These are phyloP conservation scores for Heteromormyrus szaboi DNA, from an alignment of 2,797 vertebrate species.

Conservation along the genomic window DNA sequence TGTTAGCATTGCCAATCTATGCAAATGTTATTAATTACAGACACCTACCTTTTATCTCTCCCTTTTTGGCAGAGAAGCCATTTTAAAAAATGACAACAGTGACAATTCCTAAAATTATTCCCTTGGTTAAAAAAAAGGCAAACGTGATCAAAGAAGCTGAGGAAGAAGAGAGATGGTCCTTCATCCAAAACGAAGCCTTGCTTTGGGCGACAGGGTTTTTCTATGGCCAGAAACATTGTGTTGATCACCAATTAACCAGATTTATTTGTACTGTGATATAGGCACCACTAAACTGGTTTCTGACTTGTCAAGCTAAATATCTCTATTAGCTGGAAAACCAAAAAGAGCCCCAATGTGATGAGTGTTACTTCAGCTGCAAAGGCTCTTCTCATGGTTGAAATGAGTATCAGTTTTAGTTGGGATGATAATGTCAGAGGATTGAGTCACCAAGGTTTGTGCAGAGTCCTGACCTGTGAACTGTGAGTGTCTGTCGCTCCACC, in stretches of 20 bases:
- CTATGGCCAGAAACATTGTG: constrained; percentile 84
- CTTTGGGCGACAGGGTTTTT: constrained; percentile 83
- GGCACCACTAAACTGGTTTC: constrained; percentile 67
- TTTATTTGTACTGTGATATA: constrained; percentile 89
- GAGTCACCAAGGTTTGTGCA: not conserved
- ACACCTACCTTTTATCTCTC: constrained; percentile 98
- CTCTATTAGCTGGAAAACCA: constrained; percentile 56
- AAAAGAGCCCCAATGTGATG: constrained; percentile 57
- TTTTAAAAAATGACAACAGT: constrained; percentile 83
- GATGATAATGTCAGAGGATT: not conserved
- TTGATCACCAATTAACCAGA: constrained; percentile 99
- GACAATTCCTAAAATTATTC: constrained; percentile 66
- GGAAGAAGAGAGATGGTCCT: constrained; percentile 76
- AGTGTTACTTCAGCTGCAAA: constrained; percentile 51
- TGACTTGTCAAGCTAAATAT: constrained; percentile 66
- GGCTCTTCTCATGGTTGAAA: constrained; percentile 15
- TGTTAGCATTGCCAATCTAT: constrained; percentile 99
- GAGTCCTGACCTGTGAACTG: not conserved
- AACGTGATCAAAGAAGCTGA: constrained; percentile 87
- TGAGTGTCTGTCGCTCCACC: not conserved
- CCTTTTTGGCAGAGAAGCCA: constrained; percentile 91
- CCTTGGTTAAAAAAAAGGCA: constrained; percentile 59
- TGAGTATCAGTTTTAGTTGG: not conserved
- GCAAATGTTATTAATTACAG: constrained; percentile 99
- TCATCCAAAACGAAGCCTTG: constrained; percentile 76